Conservation (phyloP, 2,888 invertebrate genomes). For the Mactromeris polynyma region DNA sequence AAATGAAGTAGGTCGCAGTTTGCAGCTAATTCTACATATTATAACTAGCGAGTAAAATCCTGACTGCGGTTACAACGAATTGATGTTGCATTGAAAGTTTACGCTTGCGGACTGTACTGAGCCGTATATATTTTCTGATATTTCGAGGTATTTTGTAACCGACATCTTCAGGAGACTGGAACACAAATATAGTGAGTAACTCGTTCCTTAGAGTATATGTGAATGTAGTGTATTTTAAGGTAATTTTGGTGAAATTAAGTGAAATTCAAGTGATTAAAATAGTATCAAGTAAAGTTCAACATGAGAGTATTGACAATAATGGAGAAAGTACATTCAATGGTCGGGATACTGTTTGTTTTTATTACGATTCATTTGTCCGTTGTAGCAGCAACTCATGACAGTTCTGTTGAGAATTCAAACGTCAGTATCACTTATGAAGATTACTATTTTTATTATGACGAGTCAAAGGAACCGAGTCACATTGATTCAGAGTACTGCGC, state of each 20-base stretch:
- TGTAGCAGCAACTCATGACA: not conserved
- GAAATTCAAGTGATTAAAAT: too few relatives aligned
- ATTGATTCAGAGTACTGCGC: not conserved
- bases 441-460: not conserved
- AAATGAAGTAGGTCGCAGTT: too few relatives aligned
- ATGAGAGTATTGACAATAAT: not conserved
- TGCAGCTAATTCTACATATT: too few relatives aligned
- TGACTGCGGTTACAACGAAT: not conserved
- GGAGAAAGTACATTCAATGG: not conserved
- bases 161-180: not conserved
- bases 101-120: not conserved
- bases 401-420: not conserved
- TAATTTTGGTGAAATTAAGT: too few relatives aligned
- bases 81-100: not conserved
- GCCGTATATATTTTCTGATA: not conserved
- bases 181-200: too few relatives aligned
- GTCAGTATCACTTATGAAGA: too few relatives aligned
- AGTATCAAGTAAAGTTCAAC: too few relatives aligned
- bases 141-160: not conserved
- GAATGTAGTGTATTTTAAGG: too few relatives aligned
- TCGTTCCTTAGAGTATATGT: too few relatives aligned
- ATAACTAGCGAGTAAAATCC: not conserved
- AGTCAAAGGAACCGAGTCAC: not conserved
- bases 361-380: not conserved
- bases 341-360: not conserved